These are phyloP conservation scores for Eulacestoma nigropectus DNA, from an alignment of 2,113 vertebrate genomes.

Conservation along the genomic window DNA sequence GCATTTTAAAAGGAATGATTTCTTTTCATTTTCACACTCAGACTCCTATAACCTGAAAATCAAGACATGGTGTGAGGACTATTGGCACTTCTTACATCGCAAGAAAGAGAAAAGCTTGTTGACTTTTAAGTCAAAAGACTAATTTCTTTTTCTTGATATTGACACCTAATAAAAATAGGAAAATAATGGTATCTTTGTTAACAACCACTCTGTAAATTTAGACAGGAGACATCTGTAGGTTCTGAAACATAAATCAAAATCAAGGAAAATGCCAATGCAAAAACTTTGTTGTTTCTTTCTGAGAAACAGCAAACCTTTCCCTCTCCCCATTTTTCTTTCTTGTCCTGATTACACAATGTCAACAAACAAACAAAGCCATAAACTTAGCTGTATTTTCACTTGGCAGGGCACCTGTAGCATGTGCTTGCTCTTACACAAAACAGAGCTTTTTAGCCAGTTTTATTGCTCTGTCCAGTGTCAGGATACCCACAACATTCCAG, in stretches of 20 bases:
- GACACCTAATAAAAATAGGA: background rate
- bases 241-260: background rate
- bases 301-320: too few species aligned
- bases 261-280: background rate
- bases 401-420: conserved; percentile 31
- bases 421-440: conserved; percentile 21
- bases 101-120: background rate
- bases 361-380: conserved; percentile 57
- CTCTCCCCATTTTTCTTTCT: conserved; percentile 34
- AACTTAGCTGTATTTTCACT: conserved; percentile 17
- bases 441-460: conserved; percentile 19
- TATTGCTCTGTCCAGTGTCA: conserved; percentile 8
- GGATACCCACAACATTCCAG: conserved; percentile 31
- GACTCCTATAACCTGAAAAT: background rate
- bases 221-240: background rate
- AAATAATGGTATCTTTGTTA: background rate
- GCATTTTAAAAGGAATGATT: background rate
- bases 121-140: background rate
- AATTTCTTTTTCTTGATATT: background rate
- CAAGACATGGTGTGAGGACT: background rate
- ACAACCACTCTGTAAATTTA: background rate
- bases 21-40: background rate
- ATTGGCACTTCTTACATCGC: background rate
- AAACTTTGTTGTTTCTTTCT: background rate
- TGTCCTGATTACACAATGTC: conserved; percentile 19